Conservation (phyloP, 2,888 invertebrate genomes). For the Margaritifera margaritifera region DNA sequence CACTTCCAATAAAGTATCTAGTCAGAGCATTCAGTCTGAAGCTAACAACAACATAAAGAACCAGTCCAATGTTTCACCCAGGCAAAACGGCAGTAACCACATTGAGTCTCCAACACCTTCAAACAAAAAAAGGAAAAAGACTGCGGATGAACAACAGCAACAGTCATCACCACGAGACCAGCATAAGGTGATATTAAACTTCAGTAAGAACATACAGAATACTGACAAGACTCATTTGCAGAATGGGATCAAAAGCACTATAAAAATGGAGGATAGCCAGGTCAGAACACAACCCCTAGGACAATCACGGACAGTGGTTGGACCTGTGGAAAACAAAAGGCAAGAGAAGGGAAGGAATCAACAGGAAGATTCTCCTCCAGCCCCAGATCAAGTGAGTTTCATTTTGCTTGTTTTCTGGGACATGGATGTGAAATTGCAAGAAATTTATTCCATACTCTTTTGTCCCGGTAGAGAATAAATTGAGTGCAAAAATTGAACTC, state of each 20-base stretch:
- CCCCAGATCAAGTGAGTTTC: slow-evolving; percentile 31
- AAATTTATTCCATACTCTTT: no score
- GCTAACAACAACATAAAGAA: no score
- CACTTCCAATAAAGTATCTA: no score
- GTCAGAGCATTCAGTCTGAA: no score
- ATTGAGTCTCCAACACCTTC: no score
- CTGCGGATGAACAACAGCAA: slow-evolving; percentile 22
- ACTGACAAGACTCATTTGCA: slow-evolving; percentile 8
- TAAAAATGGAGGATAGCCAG: slow-evolving; percentile 22
- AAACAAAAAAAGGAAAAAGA: no score
- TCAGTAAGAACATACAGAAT: slow-evolving; percentile 4
- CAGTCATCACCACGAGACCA: slow-evolving; percentile 19
- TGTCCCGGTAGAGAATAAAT: no score
- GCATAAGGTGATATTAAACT: slow-evolving; percentile 13
- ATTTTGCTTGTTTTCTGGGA: not conserved
- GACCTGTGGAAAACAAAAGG: slow-evolving; percentile 13
- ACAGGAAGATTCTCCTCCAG: slow-evolving; percentile 35
- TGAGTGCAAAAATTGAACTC: no score
- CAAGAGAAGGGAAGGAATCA: slow-evolving; percentile 19
- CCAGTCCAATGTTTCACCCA: no score
- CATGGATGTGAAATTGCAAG: no score
- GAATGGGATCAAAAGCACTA: slow-evolving; percentile 12
- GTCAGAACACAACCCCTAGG: slow-evolving; percentile 36
- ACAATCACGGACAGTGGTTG: slow-evolving; percentile 30
- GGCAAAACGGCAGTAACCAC: no score